Evolutionary conservation across 1,140 invertebrate species (phyloP), one percentile per base, ranked within the genome.

Genomic region (Sogatella furcifera): DNA sequence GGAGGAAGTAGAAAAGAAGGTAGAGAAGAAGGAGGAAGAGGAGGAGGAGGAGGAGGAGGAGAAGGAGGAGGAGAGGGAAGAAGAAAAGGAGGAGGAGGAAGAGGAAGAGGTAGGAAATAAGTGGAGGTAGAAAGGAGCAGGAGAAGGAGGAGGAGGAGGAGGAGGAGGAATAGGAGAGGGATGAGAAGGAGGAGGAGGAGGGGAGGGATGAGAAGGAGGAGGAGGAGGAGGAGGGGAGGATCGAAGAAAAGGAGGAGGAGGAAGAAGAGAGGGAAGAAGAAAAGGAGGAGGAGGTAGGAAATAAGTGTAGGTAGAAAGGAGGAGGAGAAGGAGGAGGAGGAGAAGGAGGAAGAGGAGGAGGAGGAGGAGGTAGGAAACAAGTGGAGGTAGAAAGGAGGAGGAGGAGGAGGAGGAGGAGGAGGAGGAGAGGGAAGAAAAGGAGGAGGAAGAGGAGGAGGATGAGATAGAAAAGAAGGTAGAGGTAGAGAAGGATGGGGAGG

Each of bases 301-400:
- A 62, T 68, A 59, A 63, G 71, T 17, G 52, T 57, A 63, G 3
- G 19, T 63, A 10, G 57, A 63, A 28, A 24, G 21, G n/a, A 57
- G 61, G n/a, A n/a, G n/a, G n/a, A n/a, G n/a, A n/a, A n/a, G 28
- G 60, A 41, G 14, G 59, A 60, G 31, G 71, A 75, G 57, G 63
- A 70, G 0, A 53, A 56, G 0, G 68, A 70, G 10, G 71, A 76
- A 2, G n/a, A n/a, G n/a, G n/a, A n/a, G n/a, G n/a, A n/a, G n/a
- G n/a, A n/a, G n/a, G n/a, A n/a, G n/a, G n/a, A n/a, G n/a, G n/a
- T 41, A 61, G 14, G 63, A 21, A 24, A 52, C 38, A 59, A 57
- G 41, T 22, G 59, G 34, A 2, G 58, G 52, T 28, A 55, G 22
- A 21, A 55, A 15, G 55, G 10, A 56, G 28, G 4, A 22, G 53